Conservation (phyloP, 2,113 vertebrate species). For the human region GRCh38 chr4:157763001-157763500, state of each 20-base stretch:
- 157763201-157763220: not conserved
- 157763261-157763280: not conserved
- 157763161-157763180: not conserved
- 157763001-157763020: not conserved
- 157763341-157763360: not conserved
- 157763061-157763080: not conserved
- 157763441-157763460: not conserved
- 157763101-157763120: not conserved
- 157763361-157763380: not conserved
- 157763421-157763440: not conserved
- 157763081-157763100: not conserved
- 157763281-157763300: not conserved
- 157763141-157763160: not conserved
- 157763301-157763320: not conserved
- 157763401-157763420: not conserved
- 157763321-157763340: rapidly evolving
- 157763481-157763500: not conserved
- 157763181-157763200: rapidly evolving
- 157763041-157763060: not conserved
- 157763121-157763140: not conserved
- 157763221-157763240: not conserved
- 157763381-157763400: not conserved
- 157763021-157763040: not conserved
- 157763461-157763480: not conserved
- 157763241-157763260: not conserved